Evolutionary conservation across 2,113 vertebrate genomes (phyloP).

Genomic region (Piaya cayana): DNA sequence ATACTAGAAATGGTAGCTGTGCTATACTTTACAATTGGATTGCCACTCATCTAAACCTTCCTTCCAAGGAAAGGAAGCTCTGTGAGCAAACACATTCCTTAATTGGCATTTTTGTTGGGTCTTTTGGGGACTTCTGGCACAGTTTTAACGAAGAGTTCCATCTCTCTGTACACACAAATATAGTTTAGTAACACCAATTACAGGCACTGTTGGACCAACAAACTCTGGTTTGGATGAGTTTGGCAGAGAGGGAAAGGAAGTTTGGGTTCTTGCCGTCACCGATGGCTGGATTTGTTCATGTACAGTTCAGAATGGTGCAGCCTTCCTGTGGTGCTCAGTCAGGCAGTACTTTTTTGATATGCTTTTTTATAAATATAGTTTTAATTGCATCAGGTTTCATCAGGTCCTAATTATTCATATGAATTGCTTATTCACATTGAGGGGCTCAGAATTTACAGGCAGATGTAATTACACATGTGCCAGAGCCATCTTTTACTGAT

Average conservation of each 20-base stretch:
- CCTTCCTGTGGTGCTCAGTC: not conserved
- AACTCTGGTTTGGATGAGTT: not conserved
- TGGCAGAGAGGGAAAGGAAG: not conserved
- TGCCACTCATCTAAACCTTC: not conserved
- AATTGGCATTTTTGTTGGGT: not conserved
- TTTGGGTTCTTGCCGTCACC: not conserved
- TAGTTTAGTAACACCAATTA: not conserved
- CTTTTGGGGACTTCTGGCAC: not conserved
- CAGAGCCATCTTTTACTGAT: not conserved
- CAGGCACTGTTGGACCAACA: not conserved
- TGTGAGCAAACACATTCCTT: not conserved
- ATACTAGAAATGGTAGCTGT: not conserved
- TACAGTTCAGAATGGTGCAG: not conserved
- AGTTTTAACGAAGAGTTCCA: not conserved
- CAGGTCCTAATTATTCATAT: not conserved
- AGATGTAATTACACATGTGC: not conserved
- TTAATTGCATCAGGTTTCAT: not conserved
- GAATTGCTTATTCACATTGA: not conserved
- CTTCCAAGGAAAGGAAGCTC: not conserved
- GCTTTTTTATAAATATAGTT: not conserved
- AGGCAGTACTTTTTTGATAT: not conserved
- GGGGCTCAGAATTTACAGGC: not conserved
- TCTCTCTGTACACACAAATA: not conserved
- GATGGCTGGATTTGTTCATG: not conserved
- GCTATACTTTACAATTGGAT: not conserved